Evolutionary conservation across 2,113 vertebrate species (phyloP).

Genomic region (Pygoscelis adeliae): DNA sequence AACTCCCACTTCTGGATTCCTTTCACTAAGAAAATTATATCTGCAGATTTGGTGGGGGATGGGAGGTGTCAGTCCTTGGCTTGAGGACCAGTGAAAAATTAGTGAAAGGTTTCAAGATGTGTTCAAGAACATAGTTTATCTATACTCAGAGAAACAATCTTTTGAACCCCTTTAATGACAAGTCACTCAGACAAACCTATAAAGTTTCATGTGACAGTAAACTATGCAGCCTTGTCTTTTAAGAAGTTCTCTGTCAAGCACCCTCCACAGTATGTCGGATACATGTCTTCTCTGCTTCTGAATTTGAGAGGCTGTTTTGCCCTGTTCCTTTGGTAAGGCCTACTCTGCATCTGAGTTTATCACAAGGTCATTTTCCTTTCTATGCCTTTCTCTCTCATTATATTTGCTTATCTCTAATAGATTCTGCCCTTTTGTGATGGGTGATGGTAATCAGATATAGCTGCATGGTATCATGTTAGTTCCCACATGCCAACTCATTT

Average conservation of each 20-base stretch:
- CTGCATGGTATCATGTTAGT: neutral
- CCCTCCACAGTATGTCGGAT: neutral
- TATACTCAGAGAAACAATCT: neutral
- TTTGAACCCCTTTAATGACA: neutral
- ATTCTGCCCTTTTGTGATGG: neutral
- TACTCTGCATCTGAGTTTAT: neutral
- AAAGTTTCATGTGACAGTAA: neutral
- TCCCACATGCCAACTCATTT: neutral
- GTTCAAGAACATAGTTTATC: neutral
- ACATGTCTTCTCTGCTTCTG: neutral
- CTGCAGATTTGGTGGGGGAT: neutral
- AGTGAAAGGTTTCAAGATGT: neutral
- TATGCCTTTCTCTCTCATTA: neutral
- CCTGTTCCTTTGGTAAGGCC: neutral
- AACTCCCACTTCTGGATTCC: conserved; percentile 9
- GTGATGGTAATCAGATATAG: neutral
- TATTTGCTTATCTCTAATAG: neutral
- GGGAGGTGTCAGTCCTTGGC: neutral
- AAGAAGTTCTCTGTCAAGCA: neutral
- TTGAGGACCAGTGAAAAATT: neutral
- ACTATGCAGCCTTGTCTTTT: neutral
- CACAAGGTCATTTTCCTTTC: neutral
- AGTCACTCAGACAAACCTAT: neutral
- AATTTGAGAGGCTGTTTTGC: neutral
- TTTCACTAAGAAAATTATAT: neutral